These are phyloP conservation scores for Reinhardtius hippoglossoides DNA, from an alignment of 2,113 vertebrate genomes.

Conservation along the genomic window DNA sequence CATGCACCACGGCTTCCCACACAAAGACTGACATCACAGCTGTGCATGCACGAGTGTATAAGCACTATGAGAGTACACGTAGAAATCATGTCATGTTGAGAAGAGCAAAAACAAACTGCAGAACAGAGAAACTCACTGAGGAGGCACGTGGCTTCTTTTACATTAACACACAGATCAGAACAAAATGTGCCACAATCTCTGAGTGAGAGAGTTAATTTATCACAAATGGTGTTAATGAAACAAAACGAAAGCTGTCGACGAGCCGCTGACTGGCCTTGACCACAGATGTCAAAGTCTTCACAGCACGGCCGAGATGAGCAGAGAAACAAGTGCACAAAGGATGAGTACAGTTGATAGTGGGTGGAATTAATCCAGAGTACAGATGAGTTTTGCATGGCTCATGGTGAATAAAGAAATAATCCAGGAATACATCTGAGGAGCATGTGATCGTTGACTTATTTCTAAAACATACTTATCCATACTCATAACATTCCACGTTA, in stretches of 20 bases:
- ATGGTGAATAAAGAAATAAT: slow-evolving; percentile 20
- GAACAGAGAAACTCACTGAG: neutral
- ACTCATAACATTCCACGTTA: neutral
- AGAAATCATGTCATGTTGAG: slow-evolving; percentile 51
- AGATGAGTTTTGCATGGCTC: slow-evolving; percentile 39
- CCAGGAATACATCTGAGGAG: neutral
- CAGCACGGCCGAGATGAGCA: slow-evolving; percentile 2
- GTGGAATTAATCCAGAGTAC: slow-evolving; percentile 19
- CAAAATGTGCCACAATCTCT: slow-evolving; percentile 1
- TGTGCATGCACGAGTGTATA: slow-evolving; percentile 70
- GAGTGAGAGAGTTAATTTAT: neutral
- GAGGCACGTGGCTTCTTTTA: neutral
- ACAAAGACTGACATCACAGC: slow-evolving; percentile 78
- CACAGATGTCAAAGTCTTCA: slow-evolving; percentile 22
- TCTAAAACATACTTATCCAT: neutral
- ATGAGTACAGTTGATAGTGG: slow-evolving; percentile 13
- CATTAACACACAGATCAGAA: slow-evolving; percentile 19
- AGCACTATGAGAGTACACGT: slow-evolving; percentile 53
- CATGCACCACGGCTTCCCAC: slow-evolving; percentile 77
- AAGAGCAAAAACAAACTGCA: slow-evolving; percentile 14
- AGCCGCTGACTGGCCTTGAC: slow-evolving; percentile 5
- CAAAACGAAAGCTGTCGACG: neutral
- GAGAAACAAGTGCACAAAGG: slow-evolving; percentile 10
- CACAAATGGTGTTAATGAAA: slow-evolving; percentile 8
- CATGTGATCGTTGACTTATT: neutral